These are phyloP conservation scores for Charanyca ferruginea DNA, from an alignment of 2,888 invertebrate genomes.

Conservation along the genomic window DNA sequence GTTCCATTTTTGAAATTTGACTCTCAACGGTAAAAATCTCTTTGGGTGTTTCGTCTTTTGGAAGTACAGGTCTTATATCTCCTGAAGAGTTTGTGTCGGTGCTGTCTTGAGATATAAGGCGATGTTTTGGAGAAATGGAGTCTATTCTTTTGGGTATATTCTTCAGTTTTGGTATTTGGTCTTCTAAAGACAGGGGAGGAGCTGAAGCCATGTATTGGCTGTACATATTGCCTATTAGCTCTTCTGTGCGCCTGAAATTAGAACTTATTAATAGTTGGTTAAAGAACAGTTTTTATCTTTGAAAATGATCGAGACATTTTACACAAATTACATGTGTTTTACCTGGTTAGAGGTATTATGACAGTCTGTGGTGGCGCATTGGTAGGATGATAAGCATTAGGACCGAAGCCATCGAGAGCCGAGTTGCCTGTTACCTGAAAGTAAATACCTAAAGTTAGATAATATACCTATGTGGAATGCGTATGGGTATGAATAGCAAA, in stretches of 20 bases:
- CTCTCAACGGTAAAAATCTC: constrained; percentile 84
- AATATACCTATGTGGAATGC: no score
- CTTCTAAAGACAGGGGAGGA: constrained; percentile 81
- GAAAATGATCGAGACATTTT: no score
- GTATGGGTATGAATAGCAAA: no score
- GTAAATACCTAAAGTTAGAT: not conserved
- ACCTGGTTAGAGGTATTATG: constrained; percentile 92
- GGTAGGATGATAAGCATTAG: constrained; percentile 92
- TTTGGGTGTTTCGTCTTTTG: constrained; percentile 64
- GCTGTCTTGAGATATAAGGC: constrained; percentile 79
- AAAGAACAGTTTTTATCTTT: no score
- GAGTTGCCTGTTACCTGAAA: constrained; percentile 84
- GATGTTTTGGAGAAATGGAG: constrained; percentile 74
- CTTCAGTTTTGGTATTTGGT: constrained; percentile 78
- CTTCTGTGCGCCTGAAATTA: constrained; percentile 90
- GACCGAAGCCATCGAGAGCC: constrained; percentile 91
- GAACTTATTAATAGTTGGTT: not conserved
- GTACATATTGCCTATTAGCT: constrained; percentile 91
- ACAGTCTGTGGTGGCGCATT: constrained; percentile 89
- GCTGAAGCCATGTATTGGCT: constrained; percentile 88
- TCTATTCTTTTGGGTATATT: constrained; percentile 75
- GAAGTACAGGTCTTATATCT: constrained; percentile 82
- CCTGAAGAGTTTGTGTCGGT: constrained; percentile 85
- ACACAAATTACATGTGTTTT: constrained; percentile 10
- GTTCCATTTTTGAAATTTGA: constrained; percentile 81